Evolutionary conservation across 2,888 invertebrate genomes (phyloP).

Genomic region (Galeruca laticollis): DNA sequence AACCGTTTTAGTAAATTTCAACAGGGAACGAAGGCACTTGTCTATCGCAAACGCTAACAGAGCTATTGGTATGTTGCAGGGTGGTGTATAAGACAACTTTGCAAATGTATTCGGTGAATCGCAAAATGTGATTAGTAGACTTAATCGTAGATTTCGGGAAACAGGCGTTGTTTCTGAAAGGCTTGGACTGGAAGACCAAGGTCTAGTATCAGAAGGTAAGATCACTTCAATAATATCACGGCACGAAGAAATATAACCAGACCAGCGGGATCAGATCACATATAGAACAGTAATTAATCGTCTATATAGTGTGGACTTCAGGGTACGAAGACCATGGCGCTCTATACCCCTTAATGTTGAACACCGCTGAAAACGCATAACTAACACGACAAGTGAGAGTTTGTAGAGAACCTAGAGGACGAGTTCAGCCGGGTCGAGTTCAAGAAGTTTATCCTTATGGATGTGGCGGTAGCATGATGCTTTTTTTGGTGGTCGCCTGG

Average conservation of each 20-base stretch:
- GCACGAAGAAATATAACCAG: background rate
- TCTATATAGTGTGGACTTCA: no score
- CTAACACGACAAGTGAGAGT: background rate
- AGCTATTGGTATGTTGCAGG: background rate
- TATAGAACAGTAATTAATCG: background rate
- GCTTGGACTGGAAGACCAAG: background rate
- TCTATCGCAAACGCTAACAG: background rate
- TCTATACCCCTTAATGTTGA: background rate
- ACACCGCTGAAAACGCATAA: background rate
- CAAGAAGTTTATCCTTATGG: background rate
- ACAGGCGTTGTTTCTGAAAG: no score
- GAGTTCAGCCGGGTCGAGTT: background rate
- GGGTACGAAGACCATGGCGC: background rate
- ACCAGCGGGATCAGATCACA: background rate
- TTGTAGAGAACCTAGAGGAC: background rate
- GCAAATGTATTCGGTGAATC: background rate
- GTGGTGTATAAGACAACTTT: background rate
- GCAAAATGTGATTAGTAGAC: background rate
- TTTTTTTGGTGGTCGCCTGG: background rate
- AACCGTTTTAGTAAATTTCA: background rate
- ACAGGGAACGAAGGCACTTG: background rate
- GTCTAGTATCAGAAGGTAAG: background rate
- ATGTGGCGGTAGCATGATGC: background rate
- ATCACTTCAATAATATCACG: background rate
- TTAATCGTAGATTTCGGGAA: slow-evolving; percentile 1